A percentile compares a stretch with the other conserved stretches of the same genome.
Conservation (phyloP, 2,113 vertebrate genomes). For the Nycticorax nycticorax region DNA sequence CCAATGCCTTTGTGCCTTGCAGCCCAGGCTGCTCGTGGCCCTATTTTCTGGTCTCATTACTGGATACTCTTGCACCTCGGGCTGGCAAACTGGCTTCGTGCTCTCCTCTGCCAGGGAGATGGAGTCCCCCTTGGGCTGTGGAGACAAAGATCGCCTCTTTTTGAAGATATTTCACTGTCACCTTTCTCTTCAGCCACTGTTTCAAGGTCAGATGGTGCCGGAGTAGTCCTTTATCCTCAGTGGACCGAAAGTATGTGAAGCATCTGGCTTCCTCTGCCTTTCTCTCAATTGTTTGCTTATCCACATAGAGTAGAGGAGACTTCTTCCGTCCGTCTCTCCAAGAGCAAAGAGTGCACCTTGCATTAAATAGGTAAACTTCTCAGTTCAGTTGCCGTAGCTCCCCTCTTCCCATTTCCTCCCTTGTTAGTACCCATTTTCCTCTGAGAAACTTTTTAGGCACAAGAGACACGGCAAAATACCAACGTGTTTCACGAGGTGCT, state of each 20-base stretch:
- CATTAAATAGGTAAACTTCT: neutral
- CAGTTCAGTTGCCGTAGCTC: neutral
- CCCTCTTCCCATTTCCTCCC: neutral
- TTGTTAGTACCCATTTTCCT: neutral
- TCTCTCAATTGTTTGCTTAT: neutral
- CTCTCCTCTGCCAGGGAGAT: neutral
- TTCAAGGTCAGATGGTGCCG: neutral
- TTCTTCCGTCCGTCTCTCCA: neutral
- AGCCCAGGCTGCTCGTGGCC: neutral
- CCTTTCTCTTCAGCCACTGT: neutral
- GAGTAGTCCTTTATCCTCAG: neutral
- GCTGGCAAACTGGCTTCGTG: neutral
- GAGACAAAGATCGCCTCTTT: neutral
- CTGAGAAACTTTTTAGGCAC: neutral
- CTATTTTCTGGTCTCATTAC: neutral
- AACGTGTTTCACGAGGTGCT: fast-evolving
- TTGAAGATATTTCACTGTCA: neutral
- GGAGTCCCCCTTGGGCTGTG: neutral
- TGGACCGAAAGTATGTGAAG: neutral
- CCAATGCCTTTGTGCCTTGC: neutral
- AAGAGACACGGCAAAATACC: neutral
- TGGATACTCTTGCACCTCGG: neutral
- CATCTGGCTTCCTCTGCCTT: neutral
- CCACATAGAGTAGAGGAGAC: neutral
- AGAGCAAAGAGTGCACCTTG: neutral